A percentile compares a stretch with the other conserved stretches of the same genome.
These are phyloP conservation scores for Enchytraeus crypticus DNA, from an alignment of 2,888 invertebrate species.

Conservation along the genomic window DNA sequence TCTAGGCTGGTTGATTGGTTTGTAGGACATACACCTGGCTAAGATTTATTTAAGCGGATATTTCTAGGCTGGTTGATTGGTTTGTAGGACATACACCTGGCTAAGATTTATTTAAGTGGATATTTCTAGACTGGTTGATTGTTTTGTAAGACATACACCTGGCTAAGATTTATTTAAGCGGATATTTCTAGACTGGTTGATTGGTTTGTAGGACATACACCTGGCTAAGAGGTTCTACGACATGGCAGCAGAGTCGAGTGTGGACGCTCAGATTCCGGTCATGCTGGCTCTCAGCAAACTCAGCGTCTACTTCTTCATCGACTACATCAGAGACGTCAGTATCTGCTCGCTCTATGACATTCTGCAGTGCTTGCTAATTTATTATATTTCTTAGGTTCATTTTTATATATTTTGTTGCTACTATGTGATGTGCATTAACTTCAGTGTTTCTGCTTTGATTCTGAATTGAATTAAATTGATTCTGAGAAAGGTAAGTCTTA, in stretches of 20 bases:
- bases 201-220: slow-evolving; percentile 63
- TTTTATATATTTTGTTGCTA: too few species aligned
- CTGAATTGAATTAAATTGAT: too few species aligned
- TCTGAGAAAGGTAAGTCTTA: too few species aligned
- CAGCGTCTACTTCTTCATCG: slow-evolving; percentile 64
- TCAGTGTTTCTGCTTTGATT: too few species aligned
- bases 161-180: neutral
- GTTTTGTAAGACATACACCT: neutral
- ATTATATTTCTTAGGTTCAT: too few species aligned
- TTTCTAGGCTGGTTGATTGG: too few species aligned
- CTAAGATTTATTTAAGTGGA: slow-evolving; percentile 53
- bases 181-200: too few species aligned
- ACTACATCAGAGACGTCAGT: slow-evolving; percentile 64
- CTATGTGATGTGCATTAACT: too few species aligned
- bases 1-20: neutral
- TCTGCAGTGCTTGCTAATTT: neutral
- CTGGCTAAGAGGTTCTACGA: slow-evolving; percentile 96
- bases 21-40: neutral
- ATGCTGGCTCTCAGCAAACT: slow-evolving; percentile 79
- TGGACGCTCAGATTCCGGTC: slow-evolving; percentile 87
- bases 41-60: neutral
- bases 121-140: neutral
- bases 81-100: slow-evolving; percentile 72
- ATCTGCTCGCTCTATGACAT: slow-evolving; percentile 19
- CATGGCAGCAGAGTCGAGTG: slow-evolving; percentile 81